Evolutionary conservation across 2,797 vertebrate species (phyloP), one percentile per base, ranked within the genome.

Genomic region (Australoheros facetus): DNA sequence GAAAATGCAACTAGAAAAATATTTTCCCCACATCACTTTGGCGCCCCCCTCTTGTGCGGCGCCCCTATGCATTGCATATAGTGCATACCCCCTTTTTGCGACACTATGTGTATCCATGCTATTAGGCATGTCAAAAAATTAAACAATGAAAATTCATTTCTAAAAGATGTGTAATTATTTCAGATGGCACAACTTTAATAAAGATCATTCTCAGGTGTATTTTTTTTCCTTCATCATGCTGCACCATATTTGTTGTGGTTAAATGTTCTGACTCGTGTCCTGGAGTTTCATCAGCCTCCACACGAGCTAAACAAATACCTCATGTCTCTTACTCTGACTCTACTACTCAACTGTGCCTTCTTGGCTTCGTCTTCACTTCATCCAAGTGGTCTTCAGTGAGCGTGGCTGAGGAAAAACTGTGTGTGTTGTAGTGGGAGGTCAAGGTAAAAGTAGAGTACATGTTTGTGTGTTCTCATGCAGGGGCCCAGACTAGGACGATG

Each of bases 401-500:
- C 19, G 4, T 59, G 57, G 56, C 21, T 70, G 37, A 79, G 26
- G 62, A 55, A 79, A 57, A 57, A 69, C 37, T 56, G 54, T 82
- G 42, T 26, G 59, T 79, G 14, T 77, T 81, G 56, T 34, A 64
- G 53, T 42, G 4, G 14, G 78, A 85, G 87, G 78, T 90, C 83
- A 90, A 84, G 57, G 82, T 74, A 86, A 69, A 37, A 42, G 70
- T 71, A 64, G 51, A 34, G 54, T 8, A 23, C 71, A 53, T 86
- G 64, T 82, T 55, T 79, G 70, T 78, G 70, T 89, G 79, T 83
- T 74, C 84, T 57, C 45, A 48, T 71, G 56, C 64, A 66, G 88
- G 82, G 89, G 87, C 87, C 87, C 82, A 17, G 39, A 48, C 26
- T 13, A 85, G 80, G 64, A 87, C 74, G 73, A 83, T 72, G 39